Conservation (phyloP, 2,113 vertebrate genomes). For the Dromaius novaehollandiae region DNA sequence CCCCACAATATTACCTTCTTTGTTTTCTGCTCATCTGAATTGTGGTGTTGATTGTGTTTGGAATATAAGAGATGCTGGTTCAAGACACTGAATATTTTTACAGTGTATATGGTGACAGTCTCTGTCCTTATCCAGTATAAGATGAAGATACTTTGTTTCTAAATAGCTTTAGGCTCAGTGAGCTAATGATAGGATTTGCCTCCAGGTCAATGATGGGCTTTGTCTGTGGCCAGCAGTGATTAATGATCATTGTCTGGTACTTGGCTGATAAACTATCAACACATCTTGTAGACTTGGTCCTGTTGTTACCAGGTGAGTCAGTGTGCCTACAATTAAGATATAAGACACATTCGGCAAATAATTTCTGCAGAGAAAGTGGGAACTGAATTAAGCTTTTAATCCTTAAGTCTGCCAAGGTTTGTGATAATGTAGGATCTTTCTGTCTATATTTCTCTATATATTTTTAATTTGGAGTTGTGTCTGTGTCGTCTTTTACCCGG, state of each 20-base stretch:
- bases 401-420: neutral
- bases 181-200: neutral
- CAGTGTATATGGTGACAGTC: neutral
- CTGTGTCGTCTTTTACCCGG: neutral
- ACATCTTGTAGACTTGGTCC: neutral
- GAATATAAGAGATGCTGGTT: neutral
- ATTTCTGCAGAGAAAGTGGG: neutral
- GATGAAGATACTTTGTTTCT: neutral
- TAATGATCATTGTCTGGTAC: neutral
- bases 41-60: neutral
- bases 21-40: neutral
- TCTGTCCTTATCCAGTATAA: neutral
- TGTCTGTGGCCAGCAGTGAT: neutral
- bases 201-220: neutral
- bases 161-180: neutral
- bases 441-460: neutral
- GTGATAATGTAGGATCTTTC: neutral
- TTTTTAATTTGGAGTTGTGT: neutral
- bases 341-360: neutral
- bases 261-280: neutral
- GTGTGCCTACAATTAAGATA: neutral
- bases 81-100: neutral
- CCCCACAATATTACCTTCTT: neutral
- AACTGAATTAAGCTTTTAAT: neutral
- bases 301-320: neutral